Evolutionary conservation across 1,140 invertebrate species (phyloP), one percentile per base, ranked within the genome.

Genomic region (Aleiodes sp.): DNA sequence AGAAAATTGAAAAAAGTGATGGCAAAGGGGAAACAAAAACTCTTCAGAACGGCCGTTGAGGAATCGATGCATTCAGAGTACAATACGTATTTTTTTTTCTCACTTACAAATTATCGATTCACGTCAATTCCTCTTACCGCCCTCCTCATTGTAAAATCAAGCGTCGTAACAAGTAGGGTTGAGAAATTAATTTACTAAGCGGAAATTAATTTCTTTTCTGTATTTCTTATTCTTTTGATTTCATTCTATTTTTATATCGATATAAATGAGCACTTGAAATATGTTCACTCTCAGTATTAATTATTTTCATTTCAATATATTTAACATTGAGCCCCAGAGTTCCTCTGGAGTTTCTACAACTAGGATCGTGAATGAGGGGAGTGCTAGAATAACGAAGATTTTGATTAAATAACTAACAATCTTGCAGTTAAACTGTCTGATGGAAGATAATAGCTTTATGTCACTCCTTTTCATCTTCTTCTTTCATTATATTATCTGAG

Each of bases 321-420:
- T 52, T 12, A 52, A 52, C n/a, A 52, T 52, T 52, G 46, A 52
- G 46, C 21, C 46, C 16, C 19, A 9, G 26, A 21, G 46, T 9
- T 52, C 10, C 26, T 16, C 19, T 12, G 6, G 21, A 52, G 16
- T 52, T 52, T 52, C 46, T 52, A n/a, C 21, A 19, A 26, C 19
- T 6, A 24, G 16, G 10, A 52, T 16, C n/a, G 39, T 16, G 39
- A 16, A 6, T 16, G 7, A 43, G 39, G 19, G 39, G 39, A 43
- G 39, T 43, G 3, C 39, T 43, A 16, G 26, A 52, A 21, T 52
- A 52, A 52, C 46, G 46, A 52, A 52, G 46, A 21, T 1, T 12
- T 52, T 52, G 46, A 52, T 52, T 9, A 21, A 52, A 52, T 52
- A 52, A 52, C 19, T 52, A 52, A 16, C 46, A 52, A 21, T 52